phyloP scores from a whole-genome alignment of 2,888 invertebrate genomes.

The Terebella lapidaria region DNA sequence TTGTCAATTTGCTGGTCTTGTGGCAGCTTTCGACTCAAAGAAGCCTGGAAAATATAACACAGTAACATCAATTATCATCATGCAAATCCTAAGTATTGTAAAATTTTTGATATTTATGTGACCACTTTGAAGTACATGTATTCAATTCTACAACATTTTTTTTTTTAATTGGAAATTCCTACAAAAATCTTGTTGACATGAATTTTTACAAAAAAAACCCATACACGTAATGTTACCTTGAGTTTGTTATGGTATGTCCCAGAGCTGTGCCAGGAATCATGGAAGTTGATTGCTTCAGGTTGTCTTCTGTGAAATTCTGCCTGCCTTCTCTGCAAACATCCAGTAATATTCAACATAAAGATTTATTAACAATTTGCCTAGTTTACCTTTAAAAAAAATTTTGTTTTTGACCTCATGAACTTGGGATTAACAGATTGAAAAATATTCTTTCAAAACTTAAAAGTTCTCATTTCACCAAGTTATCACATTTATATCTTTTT shows the following conservation, averaged over 20 bases:
- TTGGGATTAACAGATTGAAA: no score
- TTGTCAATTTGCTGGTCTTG: neutral
- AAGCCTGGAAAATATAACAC: neutral
- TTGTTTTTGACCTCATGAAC: neutral
- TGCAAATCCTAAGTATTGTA: no score
- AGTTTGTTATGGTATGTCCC: constrained; percentile 13
- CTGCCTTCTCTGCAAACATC: constrained; percentile 4
- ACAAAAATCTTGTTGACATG: no score
- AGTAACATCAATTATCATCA: neutral
- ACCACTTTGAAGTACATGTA: no score
- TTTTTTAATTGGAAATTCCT: no score
- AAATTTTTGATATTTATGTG: no score
- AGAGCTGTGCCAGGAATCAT: neutral
- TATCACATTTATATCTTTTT: no score
- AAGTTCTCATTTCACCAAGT: no score
- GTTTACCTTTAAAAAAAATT: neutral
- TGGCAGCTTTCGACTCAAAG: neutral
- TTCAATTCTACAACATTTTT: no score
- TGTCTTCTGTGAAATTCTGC: constrained; percentile 8
- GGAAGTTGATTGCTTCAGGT: constrained; percentile 5
- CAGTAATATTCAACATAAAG: neutral
- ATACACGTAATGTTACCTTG: constrained; percentile 9
- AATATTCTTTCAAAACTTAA: no score
- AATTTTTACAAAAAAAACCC: neutral
- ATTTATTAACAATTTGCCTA: neutral